phyloP scores from a whole-genome alignment of 2,888 invertebrate genomes.

The Leucania comma region DNA sequence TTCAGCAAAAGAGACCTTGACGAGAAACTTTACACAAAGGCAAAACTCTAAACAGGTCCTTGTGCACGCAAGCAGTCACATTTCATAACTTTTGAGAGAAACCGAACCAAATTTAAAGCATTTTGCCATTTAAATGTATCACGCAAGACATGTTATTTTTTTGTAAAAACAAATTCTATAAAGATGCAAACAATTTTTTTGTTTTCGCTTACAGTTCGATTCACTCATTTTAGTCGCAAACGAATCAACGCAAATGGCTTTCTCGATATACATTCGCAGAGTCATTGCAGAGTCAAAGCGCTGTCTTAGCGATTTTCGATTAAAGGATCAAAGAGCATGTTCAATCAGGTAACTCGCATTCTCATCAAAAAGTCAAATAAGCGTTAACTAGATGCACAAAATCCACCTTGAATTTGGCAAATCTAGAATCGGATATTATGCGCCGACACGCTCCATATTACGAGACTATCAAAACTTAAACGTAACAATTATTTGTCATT shows the following conservation, averaged over 20 bases:
- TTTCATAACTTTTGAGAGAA: neutral
- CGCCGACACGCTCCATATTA: neutral
- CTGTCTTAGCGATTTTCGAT: neutral
- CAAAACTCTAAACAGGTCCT: neutral
- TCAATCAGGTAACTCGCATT: constrained; percentile 7
- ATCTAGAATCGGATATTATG: neutral
- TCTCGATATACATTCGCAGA: constrained; percentile 4
- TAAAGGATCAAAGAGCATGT: constrained; percentile 1
- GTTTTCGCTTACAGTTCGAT: neutral
- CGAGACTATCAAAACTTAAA: too few species aligned
- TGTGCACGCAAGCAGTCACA: neutral
- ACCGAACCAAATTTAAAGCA: neutral
- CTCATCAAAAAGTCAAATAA: neutral
- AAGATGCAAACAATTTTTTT: too few species aligned
- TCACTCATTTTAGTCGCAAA: neutral
- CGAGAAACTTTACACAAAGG: neutral
- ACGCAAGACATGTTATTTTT: neutral
- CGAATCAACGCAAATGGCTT: neutral
- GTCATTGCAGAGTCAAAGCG: constrained; percentile 11
- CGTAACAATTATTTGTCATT: neutral
- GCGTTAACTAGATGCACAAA: neutral
- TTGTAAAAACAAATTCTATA: neutral
- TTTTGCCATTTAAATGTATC: neutral
- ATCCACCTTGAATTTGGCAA: neutral
- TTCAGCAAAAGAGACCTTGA: too few species aligned